Evolutionary conservation across 2,797 vertebrate genomes (phyloP), one percentile per base, ranked within the genome.

Genomic region (Holocentrus rufus): DNA sequence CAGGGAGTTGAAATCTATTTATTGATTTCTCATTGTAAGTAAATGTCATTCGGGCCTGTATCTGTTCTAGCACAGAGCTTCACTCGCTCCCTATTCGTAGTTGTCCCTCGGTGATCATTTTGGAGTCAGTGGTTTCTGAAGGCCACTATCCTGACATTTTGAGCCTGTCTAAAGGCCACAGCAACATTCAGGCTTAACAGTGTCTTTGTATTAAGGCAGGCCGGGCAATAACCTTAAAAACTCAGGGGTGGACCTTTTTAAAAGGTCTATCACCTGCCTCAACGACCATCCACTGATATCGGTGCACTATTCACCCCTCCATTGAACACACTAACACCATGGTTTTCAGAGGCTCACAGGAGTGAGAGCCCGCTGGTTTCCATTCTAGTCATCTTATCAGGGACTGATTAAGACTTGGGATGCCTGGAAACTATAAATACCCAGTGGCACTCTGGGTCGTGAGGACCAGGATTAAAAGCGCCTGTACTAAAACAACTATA

Each of bases 141-240:
- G 23, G 13, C 53, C 20, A n/a, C n/a, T 79, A 11, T 42, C 4
- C 25, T 72, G 87, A 82, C 76, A 79, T 86, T 81, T 27, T 85
- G 18, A 49, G 0, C 50, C 64, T 25, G 23, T 69, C 49, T 69
- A 49, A 78, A 84, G 67, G 75, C 56, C 57, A 58, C 4, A 3
- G 54, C 23, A 7, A 18, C 74, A 69, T 80, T 79, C 68, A 69
- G 56, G 44, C 60, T 53, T 54, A 63, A 71, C 54, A 75, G 49
- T 53, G 57, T 72, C 27, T 78, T 60, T 15, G 34, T 54, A 18
- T 77, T 65, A 72, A 54, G 30, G 69, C 31, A 34, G 15, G 50
- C 65, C 49, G 59, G 47, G 20, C 42, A 63, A 47, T 61, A 47
- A 65, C 30, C 23, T 63, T 4, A 55, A 57, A 20, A 42, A 46